A percentile compares a stretch with the other conserved stretches of the same genome.
Conservation (phyloP, 2,797 vertebrate species). For the Trachops cirrhosus region DNA sequence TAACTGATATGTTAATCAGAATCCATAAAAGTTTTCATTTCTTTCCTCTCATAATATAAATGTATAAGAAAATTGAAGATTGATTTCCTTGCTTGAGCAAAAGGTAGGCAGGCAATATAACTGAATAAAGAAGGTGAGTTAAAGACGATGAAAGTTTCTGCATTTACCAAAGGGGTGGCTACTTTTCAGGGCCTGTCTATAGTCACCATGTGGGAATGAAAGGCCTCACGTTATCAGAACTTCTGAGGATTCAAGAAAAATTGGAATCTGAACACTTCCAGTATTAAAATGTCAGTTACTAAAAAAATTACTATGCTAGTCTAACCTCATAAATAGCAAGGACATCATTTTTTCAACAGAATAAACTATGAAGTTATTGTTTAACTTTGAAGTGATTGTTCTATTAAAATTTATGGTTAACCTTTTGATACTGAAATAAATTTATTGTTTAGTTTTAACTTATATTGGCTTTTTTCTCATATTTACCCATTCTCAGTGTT, state of each 20-base stretch:
- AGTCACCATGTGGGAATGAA: background rate
- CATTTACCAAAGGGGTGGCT: background rate
- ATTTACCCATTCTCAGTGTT: background rate
- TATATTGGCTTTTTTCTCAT: background rate
- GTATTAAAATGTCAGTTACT: background rate
- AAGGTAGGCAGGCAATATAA: conserved; percentile 1
- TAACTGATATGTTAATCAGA: conserved; percentile 43
- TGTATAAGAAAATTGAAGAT: conserved; percentile 51
- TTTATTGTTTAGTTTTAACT: conserved; percentile 22
- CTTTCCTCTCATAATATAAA: conserved; percentile 40
- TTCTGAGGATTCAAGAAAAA: background rate
- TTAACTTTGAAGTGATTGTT: conserved; percentile 23
- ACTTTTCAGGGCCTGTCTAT: background rate
- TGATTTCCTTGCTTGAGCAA: conserved; percentile 46
- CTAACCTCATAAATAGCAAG: conserved; percentile 10
- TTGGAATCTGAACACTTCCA: background rate
- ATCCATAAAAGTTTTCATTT: conserved; percentile 49
- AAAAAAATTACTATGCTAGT: background rate
- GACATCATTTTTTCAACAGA: conserved; percentile 2
- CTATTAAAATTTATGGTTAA: conserved; percentile 5
- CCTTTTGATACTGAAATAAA: background rate
- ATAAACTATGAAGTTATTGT: background rate
- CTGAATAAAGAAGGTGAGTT: background rate
- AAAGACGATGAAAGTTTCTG: background rate
- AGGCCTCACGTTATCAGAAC: background rate